Base-by-base conservation (phyloP, 2,888 invertebrate species). In the Chydorus sphaericus region DNA sequence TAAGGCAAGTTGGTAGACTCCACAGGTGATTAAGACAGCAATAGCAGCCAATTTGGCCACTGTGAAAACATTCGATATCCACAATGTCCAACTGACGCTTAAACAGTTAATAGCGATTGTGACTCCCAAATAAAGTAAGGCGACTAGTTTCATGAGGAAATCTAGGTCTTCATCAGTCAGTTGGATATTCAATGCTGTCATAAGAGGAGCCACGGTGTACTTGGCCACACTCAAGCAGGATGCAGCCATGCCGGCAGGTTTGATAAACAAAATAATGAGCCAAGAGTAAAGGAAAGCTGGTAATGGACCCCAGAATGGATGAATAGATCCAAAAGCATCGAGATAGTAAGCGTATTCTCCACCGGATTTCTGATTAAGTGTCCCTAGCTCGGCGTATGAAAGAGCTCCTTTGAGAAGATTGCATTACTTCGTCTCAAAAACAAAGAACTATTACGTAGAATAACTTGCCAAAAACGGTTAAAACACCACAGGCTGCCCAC, bases 281-380 rank as follows among this genome's bases (percentile, higher is more conserved):
- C 91, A 91, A 67, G 89, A 88, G 73, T 90, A 91, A 61, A 92
- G 76, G 73, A 90, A 92, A 64, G 90, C 91, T 61, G 90, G 88
- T 59, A 87, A 81, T 65, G 88, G 84, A 62, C 92, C 92, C 48
- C 31, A 54, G 26, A 48, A 38, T n/a, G 38, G 38, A 10, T 52
- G 57, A 20, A 23, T 69, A 16, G 54, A 36, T 16, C 48, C 28
- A 71, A 90, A 91, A 58, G 91, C 91, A 71, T 90, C 90, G 85
- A 90, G 87, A 73, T 91, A 90, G 72, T 93, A 92, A 63, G 90
- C 89, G 77, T 92, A 92, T 72, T 93, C 92, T 61, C 90, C 92
- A 62, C 92, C 92, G 61, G 90, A 90, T 65, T 89, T 88, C 65
- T 91, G 89, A 72, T 92, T 91, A 85, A 92, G 87, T 62, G 92